A percentile compares a stretch with the other conserved stretches of the same genome.
phyloP scores from a whole-genome alignment of 1,140 invertebrate species.

The Trachelipus rathkii region DNA sequence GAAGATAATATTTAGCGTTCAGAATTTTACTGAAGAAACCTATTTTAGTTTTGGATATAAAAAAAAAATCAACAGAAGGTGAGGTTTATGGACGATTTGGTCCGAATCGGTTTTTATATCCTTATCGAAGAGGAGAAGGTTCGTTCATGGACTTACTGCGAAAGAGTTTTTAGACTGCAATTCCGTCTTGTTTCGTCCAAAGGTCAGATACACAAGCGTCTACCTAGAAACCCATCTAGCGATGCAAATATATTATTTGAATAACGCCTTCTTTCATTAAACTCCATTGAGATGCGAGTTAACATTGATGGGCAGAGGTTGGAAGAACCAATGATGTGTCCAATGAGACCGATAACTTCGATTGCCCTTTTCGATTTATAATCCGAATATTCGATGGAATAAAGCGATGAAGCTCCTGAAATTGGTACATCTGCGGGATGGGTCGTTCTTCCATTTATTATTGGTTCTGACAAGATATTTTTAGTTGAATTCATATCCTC shows the following conservation, averaged over 20 bases:
- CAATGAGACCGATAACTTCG: constrained; percentile 80
- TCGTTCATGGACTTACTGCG: constrained; percentile 77
- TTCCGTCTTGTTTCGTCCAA: constrained; percentile 53
- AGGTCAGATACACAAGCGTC: constrained; percentile 83
- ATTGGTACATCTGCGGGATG: constrained; percentile 90
- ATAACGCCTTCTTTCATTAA: constrained; percentile 80
- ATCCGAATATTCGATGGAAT: constrained; percentile 83
- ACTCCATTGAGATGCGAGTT: constrained; percentile 83
- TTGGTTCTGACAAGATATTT: constrained; percentile 79
- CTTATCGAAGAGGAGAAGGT: constrained; percentile 78
- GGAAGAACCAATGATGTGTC: constrained; percentile 90
- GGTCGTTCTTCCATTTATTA: constrained; percentile 87
- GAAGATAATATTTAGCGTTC: constrained; percentile 80
- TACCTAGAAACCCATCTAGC: constrained; percentile 73
- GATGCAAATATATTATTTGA: constrained; percentile 83
- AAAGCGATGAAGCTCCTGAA: constrained; percentile 74
- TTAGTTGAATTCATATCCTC: constrained; percentile 89
- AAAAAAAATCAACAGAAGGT: constrained; percentile 82
- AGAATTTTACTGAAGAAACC: constrained; percentile 86
- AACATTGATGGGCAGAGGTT: constrained; percentile 88
- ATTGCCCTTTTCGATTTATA: constrained; percentile 87
- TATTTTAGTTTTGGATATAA: constrained; percentile 71
- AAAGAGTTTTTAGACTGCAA: constrained; percentile 68
- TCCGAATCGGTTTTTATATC: constrained; percentile 85
- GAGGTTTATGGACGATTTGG: constrained; percentile 69